Percentiles rank a stretch among this genome's conserved stretches.
Conservation (phyloP, 2,888 invertebrate genomes). For the Drosophila kambysellisi region DNA sequence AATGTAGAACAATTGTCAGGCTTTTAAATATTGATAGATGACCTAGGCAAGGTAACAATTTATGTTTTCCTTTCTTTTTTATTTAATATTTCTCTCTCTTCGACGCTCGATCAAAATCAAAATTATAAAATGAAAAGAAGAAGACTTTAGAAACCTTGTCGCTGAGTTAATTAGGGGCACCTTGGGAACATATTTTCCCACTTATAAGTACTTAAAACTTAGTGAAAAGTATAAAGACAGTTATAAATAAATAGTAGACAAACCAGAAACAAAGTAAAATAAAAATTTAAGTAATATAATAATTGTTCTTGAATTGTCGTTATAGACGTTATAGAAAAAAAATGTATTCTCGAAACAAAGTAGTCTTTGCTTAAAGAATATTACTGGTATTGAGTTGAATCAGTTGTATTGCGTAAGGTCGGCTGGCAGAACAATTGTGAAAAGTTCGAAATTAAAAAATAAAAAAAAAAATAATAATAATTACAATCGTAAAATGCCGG, state of each 20-base stretch:
- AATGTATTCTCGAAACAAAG: background rate
- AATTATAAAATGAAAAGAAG: background rate
- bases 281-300: background rate
- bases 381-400: background rate
- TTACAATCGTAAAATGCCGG: constrained; percentile 87
- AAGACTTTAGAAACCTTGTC: background rate
- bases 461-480: background rate
- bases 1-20: constrained; percentile 54
- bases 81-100: background rate
- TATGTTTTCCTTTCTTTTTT: constrained; percentile 15
- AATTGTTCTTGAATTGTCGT: background rate
- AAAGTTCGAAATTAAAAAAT: background rate
- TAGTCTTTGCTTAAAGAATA: background rate
- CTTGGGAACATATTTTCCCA: background rate
- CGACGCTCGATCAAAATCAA: background rate
- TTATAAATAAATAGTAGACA: background rate
- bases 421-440: background rate
- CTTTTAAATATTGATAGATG: constrained; percentile 69
- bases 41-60: constrained; percentile 45
- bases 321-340: background rate
- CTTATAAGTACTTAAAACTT: background rate
- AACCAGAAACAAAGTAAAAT: background rate
- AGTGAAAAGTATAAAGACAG: background rate
- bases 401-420: background rate
- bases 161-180: background rate